phyloP scores from a whole-genome alignment of 2,797 vertebrate species.

The Neostethus bicornis region DNA sequence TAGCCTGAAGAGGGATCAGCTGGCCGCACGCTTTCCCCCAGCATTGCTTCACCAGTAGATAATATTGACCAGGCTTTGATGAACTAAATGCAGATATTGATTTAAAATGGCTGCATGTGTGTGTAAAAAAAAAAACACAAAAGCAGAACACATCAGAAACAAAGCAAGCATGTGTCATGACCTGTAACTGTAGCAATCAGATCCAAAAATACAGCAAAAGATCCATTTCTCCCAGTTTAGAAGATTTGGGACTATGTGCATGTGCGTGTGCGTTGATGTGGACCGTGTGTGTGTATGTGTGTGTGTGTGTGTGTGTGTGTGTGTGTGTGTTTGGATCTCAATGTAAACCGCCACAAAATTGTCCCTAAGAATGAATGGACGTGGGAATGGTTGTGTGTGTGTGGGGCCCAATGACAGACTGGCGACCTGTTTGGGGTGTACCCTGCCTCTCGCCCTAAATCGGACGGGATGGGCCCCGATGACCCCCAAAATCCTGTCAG shows the following conservation, averaged over 20 bases:
- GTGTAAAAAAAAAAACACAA: slow-evolving; percentile 22
- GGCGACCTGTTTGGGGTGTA: no score
- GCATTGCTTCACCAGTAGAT: slow-evolving; percentile 21
- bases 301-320: no score
- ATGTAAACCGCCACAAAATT: no score
- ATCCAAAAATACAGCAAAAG: slow-evolving; percentile 36
- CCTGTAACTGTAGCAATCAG: slow-evolving; percentile 29
- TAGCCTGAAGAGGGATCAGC: slow-evolving; percentile 62
- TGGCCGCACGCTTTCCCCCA: slow-evolving; percentile 30
- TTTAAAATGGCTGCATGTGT: slow-evolving; percentile 38
- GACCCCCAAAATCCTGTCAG: no score
- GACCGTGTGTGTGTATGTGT: slow-evolving; percentile 30
- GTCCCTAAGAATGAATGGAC: no score
- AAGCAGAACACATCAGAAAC: slow-evolving; percentile 50
- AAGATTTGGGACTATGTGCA: not conserved
- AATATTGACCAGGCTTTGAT: slow-evolving; percentile 32
- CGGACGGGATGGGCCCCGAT: no score
- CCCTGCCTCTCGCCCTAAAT: no score
- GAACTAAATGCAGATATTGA: slow-evolving; percentile 45
- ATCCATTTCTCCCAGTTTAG: slow-evolving; percentile 22
- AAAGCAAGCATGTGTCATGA: slow-evolving; percentile 20
- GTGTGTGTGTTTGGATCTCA: no score
- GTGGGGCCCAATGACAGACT: no score
- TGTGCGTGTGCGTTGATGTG: slow-evolving; percentile 12
- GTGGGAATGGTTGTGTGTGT: no score